phyloP scores from a whole-genome alignment of 2,113 vertebrate genomes.

The Chroicocephalus ridibundus region DNA sequence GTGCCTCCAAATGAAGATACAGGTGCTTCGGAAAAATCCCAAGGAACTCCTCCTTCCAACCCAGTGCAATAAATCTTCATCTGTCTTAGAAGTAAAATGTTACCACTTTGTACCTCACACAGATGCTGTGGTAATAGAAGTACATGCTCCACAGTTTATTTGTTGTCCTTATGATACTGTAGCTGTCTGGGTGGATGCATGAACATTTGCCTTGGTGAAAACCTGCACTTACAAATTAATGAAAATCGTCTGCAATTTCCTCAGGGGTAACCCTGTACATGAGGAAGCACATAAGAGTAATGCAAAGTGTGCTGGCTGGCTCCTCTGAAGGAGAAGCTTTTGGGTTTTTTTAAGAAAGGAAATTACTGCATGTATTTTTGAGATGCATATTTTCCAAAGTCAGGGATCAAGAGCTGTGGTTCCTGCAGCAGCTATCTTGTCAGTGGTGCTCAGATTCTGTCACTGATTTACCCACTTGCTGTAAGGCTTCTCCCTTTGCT shows the following conservation, averaged over 20 bases:
- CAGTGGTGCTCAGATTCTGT: not conserved
- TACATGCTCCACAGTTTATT: not conserved
- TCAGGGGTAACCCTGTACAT: not conserved
- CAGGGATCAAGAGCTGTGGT: not conserved
- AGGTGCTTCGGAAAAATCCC: not conserved
- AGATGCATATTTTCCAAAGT: not conserved
- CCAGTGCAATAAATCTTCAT: not conserved
- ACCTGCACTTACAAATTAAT: not conserved
- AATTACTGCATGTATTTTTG: not conserved
- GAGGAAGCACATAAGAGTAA: not conserved
- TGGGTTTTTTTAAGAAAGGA: not conserved
- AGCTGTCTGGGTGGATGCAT: not conserved
- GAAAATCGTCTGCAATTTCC: not conserved
- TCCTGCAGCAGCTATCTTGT: not conserved
- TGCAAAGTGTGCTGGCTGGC: not conserved
- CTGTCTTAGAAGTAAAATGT: not conserved
- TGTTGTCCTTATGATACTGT: not conserved
- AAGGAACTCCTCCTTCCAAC: not conserved
- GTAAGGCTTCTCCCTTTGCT: not conserved
- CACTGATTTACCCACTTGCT: not conserved
- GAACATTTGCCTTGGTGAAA: not conserved
- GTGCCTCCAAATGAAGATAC: not conserved
- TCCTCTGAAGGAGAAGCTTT: not conserved
- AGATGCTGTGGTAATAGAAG: not conserved
- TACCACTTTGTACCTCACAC: not conserved